Evolutionary conservation across 2,888 invertebrate genomes (phyloP).

Genomic region (Drosophila mettleri): DNA sequence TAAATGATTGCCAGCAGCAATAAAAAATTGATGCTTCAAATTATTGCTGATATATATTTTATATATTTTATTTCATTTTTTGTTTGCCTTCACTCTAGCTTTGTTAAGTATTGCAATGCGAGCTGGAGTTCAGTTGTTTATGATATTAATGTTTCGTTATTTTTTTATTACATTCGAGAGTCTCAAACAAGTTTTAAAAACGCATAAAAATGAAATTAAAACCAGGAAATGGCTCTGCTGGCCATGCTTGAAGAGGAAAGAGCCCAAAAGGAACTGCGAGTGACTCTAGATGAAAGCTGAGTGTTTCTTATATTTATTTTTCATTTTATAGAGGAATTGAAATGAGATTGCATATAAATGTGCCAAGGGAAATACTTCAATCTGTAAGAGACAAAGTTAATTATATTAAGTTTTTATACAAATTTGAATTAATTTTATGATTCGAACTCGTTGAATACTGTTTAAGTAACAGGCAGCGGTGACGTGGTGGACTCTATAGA

Average conservation of each 20-base stretch:
- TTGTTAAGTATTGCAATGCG: constrained; percentile 2
- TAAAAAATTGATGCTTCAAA: constrained; percentile 76
- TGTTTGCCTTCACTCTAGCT: not conserved
- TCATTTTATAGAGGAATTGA: not conserved
- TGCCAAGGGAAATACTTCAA: not conserved
- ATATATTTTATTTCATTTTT: constrained; percentile 2
- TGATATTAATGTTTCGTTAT: constrained; percentile 34
- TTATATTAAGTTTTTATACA: not conserved
- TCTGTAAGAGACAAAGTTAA: not conserved
- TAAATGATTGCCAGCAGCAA: constrained; percentile 76
- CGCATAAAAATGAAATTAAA: constrained; percentile 11
- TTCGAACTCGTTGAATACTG: too few species aligned
- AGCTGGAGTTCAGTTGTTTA: constrained; percentile 12
- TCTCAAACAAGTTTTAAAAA: constrained; percentile 20
- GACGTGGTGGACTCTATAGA: too few species aligned
- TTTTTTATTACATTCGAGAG: constrained; percentile 35
- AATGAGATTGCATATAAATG: not conserved
- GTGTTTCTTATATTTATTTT: not conserved
- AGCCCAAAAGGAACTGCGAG: not conserved
- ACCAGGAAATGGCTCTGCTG: constrained; percentile 1
- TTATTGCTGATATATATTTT: constrained; percentile 73
- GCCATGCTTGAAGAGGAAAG: not conserved
- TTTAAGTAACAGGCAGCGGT: too few species aligned
- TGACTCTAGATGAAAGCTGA: not conserved
- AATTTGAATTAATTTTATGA: not conserved